Conservation (phyloP, 2,113 vertebrate genomes). For the Vanacampus margaritifer region DNA sequence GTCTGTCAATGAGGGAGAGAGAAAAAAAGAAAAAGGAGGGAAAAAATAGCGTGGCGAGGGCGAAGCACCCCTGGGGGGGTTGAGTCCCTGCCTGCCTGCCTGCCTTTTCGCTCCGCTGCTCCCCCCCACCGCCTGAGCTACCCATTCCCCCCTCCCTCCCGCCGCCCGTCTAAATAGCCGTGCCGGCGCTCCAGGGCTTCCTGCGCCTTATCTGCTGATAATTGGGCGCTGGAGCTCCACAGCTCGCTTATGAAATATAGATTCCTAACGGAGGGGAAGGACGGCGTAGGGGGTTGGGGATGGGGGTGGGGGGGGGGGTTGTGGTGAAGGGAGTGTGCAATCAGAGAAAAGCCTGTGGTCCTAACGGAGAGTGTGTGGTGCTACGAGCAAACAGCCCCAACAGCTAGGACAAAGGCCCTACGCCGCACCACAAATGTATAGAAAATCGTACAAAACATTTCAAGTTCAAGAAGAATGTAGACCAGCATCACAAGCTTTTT, state of each 20-base stretch:
- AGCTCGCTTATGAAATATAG: conserved; percentile 80
- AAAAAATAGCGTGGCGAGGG: conserved; percentile 62
- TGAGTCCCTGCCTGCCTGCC: conserved; percentile 70
- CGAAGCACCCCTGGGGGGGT: conserved; percentile 72
- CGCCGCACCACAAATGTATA: conserved; percentile 40
- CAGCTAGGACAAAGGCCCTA: conserved; percentile 53
- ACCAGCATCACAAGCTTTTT: background rate
- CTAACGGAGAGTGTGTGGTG: conserved; percentile 50
- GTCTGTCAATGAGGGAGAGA: conserved; percentile 55
- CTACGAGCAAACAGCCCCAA: conserved; percentile 57
- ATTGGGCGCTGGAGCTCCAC: conserved; percentile 76
- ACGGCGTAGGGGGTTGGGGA: conserved; percentile 37
- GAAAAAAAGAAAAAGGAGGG: conserved; percentile 22
- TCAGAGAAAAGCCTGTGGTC: conserved; percentile 65
- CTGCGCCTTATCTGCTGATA: conserved; percentile 77
- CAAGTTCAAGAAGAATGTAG: background rate
- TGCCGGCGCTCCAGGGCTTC: conserved; percentile 74
- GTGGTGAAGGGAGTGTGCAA: conserved; percentile 52
- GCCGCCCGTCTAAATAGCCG: conserved; percentile 73
- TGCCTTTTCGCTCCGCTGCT: conserved; percentile 48
- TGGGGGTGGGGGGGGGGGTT: conserved; percentile 48
- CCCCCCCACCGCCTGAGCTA: conserved; percentile 53
- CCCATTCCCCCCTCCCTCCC: conserved; percentile 48
- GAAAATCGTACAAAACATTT: background rate
- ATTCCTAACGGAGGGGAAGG: conserved; percentile 70